Evolutionary conservation across 2,888 invertebrate genomes (phyloP), one percentile per base, ranked within the genome.

Genomic region (Perithous albicinctus): DNA sequence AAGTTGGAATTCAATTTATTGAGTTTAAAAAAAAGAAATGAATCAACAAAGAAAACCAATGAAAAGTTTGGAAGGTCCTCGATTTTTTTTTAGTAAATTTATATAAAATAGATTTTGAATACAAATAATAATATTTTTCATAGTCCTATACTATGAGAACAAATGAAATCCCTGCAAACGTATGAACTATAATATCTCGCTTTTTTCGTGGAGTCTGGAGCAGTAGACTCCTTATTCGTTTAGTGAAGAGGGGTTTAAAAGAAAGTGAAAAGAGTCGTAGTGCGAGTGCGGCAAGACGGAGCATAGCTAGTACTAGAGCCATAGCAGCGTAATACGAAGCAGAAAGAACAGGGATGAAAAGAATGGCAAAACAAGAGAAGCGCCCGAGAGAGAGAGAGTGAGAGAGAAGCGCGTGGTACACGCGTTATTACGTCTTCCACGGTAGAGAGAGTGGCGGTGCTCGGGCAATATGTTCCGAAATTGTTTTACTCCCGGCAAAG

Each of bases 401-500:
- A 46, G 46, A 23, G 38, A 15, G 43, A 10, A 41, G 35, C 43
- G 72, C 63, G 46, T 63, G 32, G 82, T 84, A 85, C 85, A 89
- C 88, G 88, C 87, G 86, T 88, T 89, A 88, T 88, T 89, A 87
- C 86, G 86, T 86, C 84, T 84, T 87, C 85, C 80, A 79, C 48
- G 12, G 29, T 8, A 12, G 48, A 32, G 23, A 26, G 69, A 66
- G 78, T 67, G 83, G 75, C 73, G 75, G 84, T 84, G 84, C 85
- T 81, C 85, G 87, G 85, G 88, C 90, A 90, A 90, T 90, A 90
- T 89, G 90, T 90, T 89, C 85, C 87, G 87, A 90, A 90, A 90
- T 89, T 90, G 90, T 90, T 90, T 90, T 88, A 90, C 90, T 87
- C 87, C n/a, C 83, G 85, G 83, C 85, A 80, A 81, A 84, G 84